Percentiles rank a stretch among this genome's conserved stretches.
phyloP scores from a whole-genome alignment of 92 coral and sea anemone species.

The Porites lobata region DNA sequence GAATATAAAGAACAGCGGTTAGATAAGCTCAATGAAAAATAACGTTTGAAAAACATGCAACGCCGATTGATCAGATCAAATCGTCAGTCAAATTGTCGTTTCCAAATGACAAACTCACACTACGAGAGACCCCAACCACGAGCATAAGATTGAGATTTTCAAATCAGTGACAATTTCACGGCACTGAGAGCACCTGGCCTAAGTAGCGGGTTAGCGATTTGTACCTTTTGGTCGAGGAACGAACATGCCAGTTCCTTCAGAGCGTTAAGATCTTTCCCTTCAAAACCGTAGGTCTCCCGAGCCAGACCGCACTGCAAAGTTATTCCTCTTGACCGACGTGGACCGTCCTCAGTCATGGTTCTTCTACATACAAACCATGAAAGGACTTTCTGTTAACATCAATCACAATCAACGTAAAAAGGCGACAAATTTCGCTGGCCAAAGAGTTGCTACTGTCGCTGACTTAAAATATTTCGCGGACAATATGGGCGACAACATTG shows the following conservation, averaged over 20 bases:
- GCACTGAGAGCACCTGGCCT: slow-evolving; percentile 13
- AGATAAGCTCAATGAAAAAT: not conserved
- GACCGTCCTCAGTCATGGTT: slow-evolving; percentile 90
- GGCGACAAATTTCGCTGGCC: slow-evolving; percentile 42
- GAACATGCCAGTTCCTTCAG: slow-evolving; percentile 97
- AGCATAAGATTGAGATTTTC: not conserved
- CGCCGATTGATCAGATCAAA: not conserved
- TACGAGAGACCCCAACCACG: not conserved
- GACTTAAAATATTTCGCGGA: slow-evolving; percentile 82
- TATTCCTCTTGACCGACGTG: slow-evolving; percentile 83
- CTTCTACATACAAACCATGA: slow-evolving; percentile 65
- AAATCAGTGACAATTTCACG: not conserved
- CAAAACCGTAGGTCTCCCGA: slow-evolving; percentile 95
- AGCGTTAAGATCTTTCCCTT: slow-evolving; percentile 91
- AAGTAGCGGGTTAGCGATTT: slow-evolving; percentile 10
- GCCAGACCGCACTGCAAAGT: slow-evolving; percentile 99
- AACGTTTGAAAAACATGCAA: not conserved
- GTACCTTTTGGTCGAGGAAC: slow-evolving; percentile 98
- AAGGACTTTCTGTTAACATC: slow-evolving; percentile 46
- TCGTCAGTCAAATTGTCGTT: slow-evolving; percentile 12
- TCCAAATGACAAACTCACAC: slow-evolving; percentile 1
- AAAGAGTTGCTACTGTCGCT: slow-evolving; percentile 47
- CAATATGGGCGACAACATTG: slow-evolving; percentile 91
- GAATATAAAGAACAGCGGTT: not conserved
- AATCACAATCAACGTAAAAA: slow-evolving; percentile 38